These are phyloP conservation scores for Drosophila nigrodunni DNA, from an alignment of 1,140 invertebrate genomes.

Conservation along the genomic window DNA sequence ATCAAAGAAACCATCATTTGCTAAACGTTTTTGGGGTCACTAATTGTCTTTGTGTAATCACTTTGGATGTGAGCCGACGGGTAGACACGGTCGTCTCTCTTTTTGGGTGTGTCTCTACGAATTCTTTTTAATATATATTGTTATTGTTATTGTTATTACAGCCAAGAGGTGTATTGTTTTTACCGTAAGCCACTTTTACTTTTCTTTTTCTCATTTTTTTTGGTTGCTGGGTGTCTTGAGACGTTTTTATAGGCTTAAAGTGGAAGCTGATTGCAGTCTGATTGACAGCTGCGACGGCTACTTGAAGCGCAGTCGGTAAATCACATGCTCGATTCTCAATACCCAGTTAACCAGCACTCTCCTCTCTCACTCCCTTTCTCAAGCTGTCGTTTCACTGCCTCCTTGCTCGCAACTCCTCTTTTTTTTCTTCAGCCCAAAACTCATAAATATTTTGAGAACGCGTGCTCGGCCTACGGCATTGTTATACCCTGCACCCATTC, in stretches of 20 bases:
- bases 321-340: constrained; percentile 55
- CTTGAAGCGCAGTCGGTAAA: constrained; percentile 76
- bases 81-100: constrained; percentile 40
- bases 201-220: constrained; percentile 31
- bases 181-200: constrained; percentile 82
- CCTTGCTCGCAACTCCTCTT: constrained; percentile 13
- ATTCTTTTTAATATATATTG: constrained; percentile 38
- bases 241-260: constrained; percentile 77
- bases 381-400: neutral
- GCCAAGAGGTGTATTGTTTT: constrained; percentile 29
- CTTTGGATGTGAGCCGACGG: constrained; percentile 38
- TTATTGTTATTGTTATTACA: constrained; percentile 27
- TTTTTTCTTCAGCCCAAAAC: constrained; percentile 8
- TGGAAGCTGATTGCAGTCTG: constrained; percentile 77
- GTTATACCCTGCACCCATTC: constrained; percentile 14
- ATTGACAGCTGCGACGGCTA: constrained; percentile 75
- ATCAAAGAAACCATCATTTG: constrained; percentile 68
- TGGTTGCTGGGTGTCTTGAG: constrained; percentile 26
- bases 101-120: constrained; percentile 58
- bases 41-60: constrained; percentile 68
- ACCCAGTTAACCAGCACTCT: constrained; percentile 4
- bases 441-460: constrained; percentile 76
- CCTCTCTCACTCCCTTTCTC: neutral
- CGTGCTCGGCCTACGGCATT: constrained; percentile 60
- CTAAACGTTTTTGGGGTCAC: constrained; percentile 79